Base-by-base conservation (phyloP, 2,888 invertebrate genomes). In the Hypselothyrea guttata region DNA sequence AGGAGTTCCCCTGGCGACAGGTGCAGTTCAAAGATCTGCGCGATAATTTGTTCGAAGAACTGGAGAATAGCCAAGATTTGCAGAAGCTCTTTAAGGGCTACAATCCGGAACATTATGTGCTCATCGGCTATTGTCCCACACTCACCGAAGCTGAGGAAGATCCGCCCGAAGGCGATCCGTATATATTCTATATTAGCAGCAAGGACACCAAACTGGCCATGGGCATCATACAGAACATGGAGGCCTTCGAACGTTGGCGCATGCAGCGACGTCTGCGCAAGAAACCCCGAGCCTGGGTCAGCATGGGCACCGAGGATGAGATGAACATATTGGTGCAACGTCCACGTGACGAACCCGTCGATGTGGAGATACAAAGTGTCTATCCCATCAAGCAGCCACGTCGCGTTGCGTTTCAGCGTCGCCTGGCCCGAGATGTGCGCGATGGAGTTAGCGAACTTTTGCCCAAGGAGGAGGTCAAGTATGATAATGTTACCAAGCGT, bases 1-100 rank as follows among this genome's bases (percentile, higher is more conserved):
- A 93, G 12, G 95, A 95, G 86, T 93, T 92, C 77, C 95, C 95
- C 0, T 95, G 95, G 95, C 93, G 93, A 61, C 91, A 90, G 59
- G 90, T 95, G 0, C 90, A 90, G 13, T 95, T 92, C 86, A 91
- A 92, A 28, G 90, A 91, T 38, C 89, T 95, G 1, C 90, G 92
- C 45, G 94, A 95, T 73, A 91, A 92, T 48, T 91, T 95, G 2
- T 84, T 88, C 16, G 87, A 88, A 27, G 81, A 92, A 62, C 63
- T 90, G 1, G 91, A 92, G 0, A 91, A 92, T 54, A 90, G 91
- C 27, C 89, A 86, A 15, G 69, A 86, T 2, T 54, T 92, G 4
- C 89, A 86, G 57, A 88, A 90, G 11, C 82, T 89, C 12, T 84
- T 93, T 46, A 88, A 90, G 53, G 88, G 83, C 0, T 88, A 75